phyloP scores from a whole-genome alignment of 2,113 vertebrate genomes.

The Nothobranchius kuhntae region DNA sequence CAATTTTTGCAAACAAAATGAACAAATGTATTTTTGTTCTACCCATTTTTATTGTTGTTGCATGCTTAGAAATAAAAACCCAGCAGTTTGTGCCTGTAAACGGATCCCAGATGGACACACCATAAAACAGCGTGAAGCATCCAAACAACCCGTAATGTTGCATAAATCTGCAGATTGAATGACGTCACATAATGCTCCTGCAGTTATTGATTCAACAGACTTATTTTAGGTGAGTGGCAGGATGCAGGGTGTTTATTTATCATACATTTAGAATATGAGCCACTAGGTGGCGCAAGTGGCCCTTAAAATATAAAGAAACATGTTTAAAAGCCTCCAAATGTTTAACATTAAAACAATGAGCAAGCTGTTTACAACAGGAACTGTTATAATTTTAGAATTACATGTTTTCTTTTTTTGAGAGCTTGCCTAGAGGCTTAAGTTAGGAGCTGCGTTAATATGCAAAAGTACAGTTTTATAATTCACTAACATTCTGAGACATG shows the following conservation, averaged over 20 bases:
- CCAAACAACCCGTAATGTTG: neutral
- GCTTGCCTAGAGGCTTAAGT: too few species aligned
- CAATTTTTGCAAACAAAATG: too few species aligned
- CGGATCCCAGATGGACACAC: neutral
- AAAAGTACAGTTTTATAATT: too few species aligned
- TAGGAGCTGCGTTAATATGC: too few species aligned
- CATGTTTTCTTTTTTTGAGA: neutral
- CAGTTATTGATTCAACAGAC: neutral
- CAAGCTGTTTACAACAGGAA: neutral
- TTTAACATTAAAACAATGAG: neutral
- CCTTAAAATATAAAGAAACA: neutral
- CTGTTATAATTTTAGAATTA: neutral
- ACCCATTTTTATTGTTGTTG: too few species aligned
- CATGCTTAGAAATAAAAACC: neutral
- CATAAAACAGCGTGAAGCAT: neutral
- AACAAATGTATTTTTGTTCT: too few species aligned
- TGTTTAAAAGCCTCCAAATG: neutral
- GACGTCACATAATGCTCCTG: too few species aligned
- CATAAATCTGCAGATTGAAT: neutral
- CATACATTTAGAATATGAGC: neutral
- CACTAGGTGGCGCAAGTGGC: slow-evolving; percentile 70
- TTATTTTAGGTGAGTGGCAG: neutral
- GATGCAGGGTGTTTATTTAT: neutral
- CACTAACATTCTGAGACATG: too few species aligned
- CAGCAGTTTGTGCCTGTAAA: too few species aligned